Conservation (phyloP, 2,888 invertebrate genomes). For the Agrenia bidenticulata region DNA sequence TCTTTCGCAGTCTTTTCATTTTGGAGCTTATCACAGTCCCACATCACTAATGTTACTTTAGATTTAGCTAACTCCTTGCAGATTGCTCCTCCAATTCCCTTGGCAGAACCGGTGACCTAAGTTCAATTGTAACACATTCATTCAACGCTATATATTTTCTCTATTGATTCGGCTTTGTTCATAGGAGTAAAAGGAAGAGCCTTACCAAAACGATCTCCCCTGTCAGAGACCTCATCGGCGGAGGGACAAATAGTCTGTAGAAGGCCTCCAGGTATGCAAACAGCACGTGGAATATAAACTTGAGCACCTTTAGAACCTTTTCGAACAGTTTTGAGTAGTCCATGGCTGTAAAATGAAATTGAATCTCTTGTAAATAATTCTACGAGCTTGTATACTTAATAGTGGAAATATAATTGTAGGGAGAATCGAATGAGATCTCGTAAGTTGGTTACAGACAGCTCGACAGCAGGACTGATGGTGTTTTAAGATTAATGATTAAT, state of each 20-base stretch:
- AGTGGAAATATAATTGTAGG: too few relatives aligned
- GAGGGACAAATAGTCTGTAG: slow-evolving; percentile 15
- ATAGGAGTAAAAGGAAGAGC: neutral
- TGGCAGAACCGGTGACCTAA: slow-evolving; percentile 15
- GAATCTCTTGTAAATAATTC: too few relatives aligned
- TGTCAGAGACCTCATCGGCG: slow-evolving; percentile 3
- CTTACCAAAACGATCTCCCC: slow-evolving; percentile 15
- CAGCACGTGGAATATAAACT: slow-evolving; percentile 3
- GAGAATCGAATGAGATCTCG: too few relatives aligned
- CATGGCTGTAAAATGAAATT: neutral
- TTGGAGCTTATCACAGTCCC: slow-evolving; percentile 14
- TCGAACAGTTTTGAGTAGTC: neutral
- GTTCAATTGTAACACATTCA: neutral
- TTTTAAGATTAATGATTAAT: too few relatives aligned
- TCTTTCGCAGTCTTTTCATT: neutral
- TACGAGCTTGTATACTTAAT: too few relatives aligned
- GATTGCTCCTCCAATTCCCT: slow-evolving; percentile 7
- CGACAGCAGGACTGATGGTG: too few relatives aligned
- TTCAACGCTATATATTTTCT: neutral
- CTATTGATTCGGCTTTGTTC: neutral
- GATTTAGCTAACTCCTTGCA: neutral
- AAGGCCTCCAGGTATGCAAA: slow-evolving; percentile 11
- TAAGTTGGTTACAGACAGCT: too few relatives aligned
- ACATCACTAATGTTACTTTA: slow-evolving; percentile 8
- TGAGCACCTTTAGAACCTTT: neutral